These are phyloP conservation scores for Plagiodera versicolora DNA, from an alignment of 2,888 invertebrate genomes.

Conservation along the genomic window DNA sequence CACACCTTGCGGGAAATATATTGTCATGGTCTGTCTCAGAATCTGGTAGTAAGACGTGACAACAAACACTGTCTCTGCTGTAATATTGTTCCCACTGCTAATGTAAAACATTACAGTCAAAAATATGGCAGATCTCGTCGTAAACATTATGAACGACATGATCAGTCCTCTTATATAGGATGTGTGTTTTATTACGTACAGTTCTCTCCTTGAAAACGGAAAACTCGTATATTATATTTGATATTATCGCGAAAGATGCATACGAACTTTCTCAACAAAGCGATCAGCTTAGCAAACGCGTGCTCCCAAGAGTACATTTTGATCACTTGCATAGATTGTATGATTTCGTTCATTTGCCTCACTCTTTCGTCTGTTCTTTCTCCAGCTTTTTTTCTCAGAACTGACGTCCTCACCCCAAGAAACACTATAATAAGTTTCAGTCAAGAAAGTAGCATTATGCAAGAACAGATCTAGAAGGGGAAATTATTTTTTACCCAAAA, in stretches of 20 bases:
- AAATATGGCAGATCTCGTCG: constrained; percentile 72
- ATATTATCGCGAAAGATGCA: neutral
- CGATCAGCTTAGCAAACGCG: constrained; percentile 69
- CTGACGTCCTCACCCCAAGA: constrained; percentile 58
- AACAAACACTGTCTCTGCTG: constrained; percentile 57
- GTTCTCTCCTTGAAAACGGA: constrained; percentile 53
- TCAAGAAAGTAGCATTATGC: too few species aligned
- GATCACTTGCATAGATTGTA: constrained; percentile 85
- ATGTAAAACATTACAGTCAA: constrained; percentile 64
- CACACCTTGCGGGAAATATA: constrained; percentile 65
- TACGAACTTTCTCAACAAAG: constrained; percentile 62
- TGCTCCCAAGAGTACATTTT: constrained; percentile 96
- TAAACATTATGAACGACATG: constrained; percentile 72
- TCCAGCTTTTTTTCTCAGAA: constrained; percentile 65
- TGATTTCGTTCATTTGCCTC: constrained; percentile 84
- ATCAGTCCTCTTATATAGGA: constrained; percentile 68
- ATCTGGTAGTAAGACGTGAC: constrained; percentile 65
- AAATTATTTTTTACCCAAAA: neutral
- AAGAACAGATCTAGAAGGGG: too few species aligned
- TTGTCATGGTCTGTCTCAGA: constrained; percentile 62
- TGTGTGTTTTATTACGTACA: constrained; percentile 60
- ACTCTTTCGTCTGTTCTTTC: constrained; percentile 80
- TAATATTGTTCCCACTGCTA: constrained; percentile 55
- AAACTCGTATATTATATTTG: neutral
- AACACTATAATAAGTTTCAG: constrained; percentile 48